Base-by-base conservation (phyloP, 2,888 invertebrate genomes). In the Nomada fabriciana region DNA sequence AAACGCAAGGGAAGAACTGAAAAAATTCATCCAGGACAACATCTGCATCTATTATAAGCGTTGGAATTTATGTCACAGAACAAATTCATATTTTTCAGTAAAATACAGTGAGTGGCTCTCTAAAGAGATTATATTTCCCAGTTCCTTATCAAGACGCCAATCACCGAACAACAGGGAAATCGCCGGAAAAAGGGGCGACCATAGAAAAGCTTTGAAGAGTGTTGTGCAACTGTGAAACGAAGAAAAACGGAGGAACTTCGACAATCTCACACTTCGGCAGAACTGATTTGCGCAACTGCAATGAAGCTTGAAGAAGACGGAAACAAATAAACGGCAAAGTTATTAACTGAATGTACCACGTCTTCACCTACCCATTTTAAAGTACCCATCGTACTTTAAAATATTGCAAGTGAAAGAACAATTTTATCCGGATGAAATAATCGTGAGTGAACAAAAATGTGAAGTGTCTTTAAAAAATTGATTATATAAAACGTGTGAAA, bases 401-500 rank as follows among this genome's bases (percentile, higher is more conserved):
- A 18, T 72, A 11, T 42, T 61, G 25, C 10, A 70, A 20, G 20
- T 20, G 29, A 70, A 70, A 20, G 50, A 70, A 60, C 50, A 52
- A 50, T 60, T 57, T 52, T 60, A 70, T 15, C 68, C 47, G 15
- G 20, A 59, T 60, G 60, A 29, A 29, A 50, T 59, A 20, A 52
- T 5, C 23, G 42, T 52, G 1, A 61, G 47, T 1, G 53, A 71
- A 53, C 20, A 61, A 7, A 61, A 47, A 42, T 61, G 61, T 61
- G 53, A 71, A 61, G 42, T 61, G 36, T 11, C 36, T n/a, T 71
- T 71, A 23, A 2, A 60, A 29, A 50, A 60, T 36, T 36, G 36
- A 25, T 60, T 70, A n/a, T n/a, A 70, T 60, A 13, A 71, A 36
- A 71, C 71, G 7, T 52, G 71, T 53, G 36, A 61, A 29, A 71